Base-by-base conservation (phyloP, 2,888 invertebrate species). In the Campopleginae sp. region DNA sequence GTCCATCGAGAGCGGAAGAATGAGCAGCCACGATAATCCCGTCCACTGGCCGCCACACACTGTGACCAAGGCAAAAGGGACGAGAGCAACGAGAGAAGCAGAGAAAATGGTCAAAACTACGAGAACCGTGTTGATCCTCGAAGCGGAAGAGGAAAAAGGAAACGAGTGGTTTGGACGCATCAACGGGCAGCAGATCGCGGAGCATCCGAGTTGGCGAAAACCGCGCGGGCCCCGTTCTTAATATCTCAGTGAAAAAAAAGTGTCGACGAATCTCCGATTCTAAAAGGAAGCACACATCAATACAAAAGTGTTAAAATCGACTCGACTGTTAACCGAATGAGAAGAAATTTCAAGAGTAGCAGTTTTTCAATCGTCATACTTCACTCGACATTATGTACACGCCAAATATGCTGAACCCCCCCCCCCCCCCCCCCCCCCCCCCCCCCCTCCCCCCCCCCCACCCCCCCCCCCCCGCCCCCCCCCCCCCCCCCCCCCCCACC, bases 151-250 rank as follows among this genome's bases (percentile, higher is more conserved):
- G 8, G 19, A 76, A 3, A 6, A 44, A 44, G n/a, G 23, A 58
- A 44, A 46, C 38, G 33, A 63, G 5, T 46, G 10, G 27, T 14
- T 63, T 46, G 48, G 38, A 19, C n/a, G 46, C 71, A 38, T 10
- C 61, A 58, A 12, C 51, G 48, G 31, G 31, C 42, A 38, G 8
- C 8, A 68, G 54, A 80, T 48, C 66, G 27, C 46, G 31, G 17
- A 80, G 68, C 68, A n/a, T n/a, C n/a, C 61, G 66, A 84, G 68
- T 81, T 70, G 71, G 12, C 72, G 79, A 27, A 58, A 10, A 58
- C 27, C 58, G 27, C 27, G 58, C 58, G 65, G n/a, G 72, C 79
- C 54, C 31, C 76, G 58, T 23, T 54, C 48, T 17, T 54, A 23
- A 23, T 63, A 58, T 66, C 33, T 66, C 76, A n/a, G 58, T 71